Conservation (phyloP, 2,797 vertebrate species). For the Saxicola maurus region DNA sequence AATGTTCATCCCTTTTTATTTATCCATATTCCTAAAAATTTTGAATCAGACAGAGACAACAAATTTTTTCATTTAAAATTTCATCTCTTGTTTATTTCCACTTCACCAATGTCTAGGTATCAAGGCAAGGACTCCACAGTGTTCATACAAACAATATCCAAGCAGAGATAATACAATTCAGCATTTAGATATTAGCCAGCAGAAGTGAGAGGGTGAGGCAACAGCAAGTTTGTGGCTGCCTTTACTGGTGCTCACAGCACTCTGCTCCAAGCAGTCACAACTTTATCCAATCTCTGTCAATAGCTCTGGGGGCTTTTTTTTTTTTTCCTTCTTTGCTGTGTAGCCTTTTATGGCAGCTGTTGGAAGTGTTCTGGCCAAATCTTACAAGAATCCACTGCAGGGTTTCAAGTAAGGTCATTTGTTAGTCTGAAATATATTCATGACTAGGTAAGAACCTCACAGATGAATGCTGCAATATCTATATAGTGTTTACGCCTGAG, state of each 20-base stretch:
- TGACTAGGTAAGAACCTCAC: background rate
- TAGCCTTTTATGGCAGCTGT: background rate
- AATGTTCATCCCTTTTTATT: background rate
- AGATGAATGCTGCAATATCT: background rate
- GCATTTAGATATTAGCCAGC: background rate
- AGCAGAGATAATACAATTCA: background rate
- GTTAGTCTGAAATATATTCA: background rate
- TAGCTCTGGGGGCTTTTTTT: background rate
- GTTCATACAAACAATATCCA: background rate
- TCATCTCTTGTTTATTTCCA: background rate
- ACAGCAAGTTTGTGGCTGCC: background rate
- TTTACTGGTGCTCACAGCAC: background rate
- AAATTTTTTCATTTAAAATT: background rate
- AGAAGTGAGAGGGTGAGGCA: background rate
- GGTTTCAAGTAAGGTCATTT: background rate
- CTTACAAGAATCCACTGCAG: background rate
- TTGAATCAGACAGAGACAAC: background rate
- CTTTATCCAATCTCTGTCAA: background rate
- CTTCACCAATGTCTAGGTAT: background rate
- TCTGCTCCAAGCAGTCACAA: accelerated
- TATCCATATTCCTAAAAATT: background rate
- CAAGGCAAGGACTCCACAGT: background rate
- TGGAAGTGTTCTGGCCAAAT: background rate
- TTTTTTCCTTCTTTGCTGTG: too few species aligned
- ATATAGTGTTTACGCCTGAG: background rate